A percentile compares a stretch with the other conserved stretches of the same genome.
These are phyloP conservation scores for Nycticryphes semicollaris DNA, from an alignment of 2,113 vertebrate species.

Conservation along the genomic window DNA sequence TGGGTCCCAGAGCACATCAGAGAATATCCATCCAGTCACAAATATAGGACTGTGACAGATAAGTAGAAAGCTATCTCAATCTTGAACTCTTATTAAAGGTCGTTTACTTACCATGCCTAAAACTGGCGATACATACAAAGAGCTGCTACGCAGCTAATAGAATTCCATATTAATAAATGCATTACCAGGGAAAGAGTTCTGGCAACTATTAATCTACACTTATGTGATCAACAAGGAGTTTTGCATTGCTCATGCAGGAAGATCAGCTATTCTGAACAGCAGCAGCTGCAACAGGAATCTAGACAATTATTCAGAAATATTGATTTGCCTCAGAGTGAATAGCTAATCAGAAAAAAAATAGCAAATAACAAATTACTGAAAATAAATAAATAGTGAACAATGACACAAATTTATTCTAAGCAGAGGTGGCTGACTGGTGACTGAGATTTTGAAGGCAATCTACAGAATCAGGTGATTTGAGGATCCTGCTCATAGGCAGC, in stretches of 20 bases:
- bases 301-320: not conserved
- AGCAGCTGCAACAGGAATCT: not conserved
- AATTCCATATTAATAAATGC: not conserved
- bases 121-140: not conserved
- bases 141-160: not conserved
- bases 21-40: not conserved
- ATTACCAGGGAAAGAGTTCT: not conserved
- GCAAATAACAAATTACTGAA: not conserved
- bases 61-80: not conserved
- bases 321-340: not conserved
- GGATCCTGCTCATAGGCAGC: not conserved
- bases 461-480: not conserved
- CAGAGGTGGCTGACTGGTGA: not conserved
- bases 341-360: not conserved
- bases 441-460: not conserved
- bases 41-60: not conserved
- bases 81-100: not conserved
- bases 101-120: not conserved
- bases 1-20: not conserved
- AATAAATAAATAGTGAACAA: not conserved
- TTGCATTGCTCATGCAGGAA: not conserved
- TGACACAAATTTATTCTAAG: not conserved
- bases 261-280: not conserved
- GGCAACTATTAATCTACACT: not conserved
- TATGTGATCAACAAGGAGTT: not conserved